Percentiles rank a stretch among this genome's conserved stretches.
These are phyloP conservation scores for Atherinosoma microstoma DNA, from an alignment of 2,797 vertebrate genomes.

Conservation along the genomic window DNA sequence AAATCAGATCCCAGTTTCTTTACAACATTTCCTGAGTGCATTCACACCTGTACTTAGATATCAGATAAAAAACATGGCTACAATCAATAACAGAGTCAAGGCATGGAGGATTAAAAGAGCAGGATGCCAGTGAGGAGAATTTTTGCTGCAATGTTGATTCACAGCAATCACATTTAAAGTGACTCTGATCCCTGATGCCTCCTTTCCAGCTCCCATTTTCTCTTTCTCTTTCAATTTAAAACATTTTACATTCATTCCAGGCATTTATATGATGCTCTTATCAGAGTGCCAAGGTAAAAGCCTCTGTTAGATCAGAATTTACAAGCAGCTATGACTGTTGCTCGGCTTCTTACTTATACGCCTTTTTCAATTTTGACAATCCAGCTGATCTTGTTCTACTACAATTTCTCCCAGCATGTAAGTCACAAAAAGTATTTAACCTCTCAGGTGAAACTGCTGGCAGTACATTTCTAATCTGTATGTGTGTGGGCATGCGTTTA, in stretches of 20 bases:
- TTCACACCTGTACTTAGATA: neutral
- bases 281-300: slow-evolving; percentile 28
- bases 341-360: slow-evolving; percentile 1
- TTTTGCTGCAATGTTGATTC: slow-evolving; percentile 29
- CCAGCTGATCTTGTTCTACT: slow-evolving; percentile 9
- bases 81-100: slow-evolving; percentile 16
- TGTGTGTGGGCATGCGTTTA: neutral
- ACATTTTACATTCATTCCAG: slow-evolving; percentile 36
- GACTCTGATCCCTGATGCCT: slow-evolving; percentile 20
- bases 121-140: slow-evolving; percentile 6
- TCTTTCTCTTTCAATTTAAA: slow-evolving; percentile 18
- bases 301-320: slow-evolving; percentile 36
- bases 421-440: slow-evolving; percentile 40
- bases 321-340: slow-evolving; percentile 9
- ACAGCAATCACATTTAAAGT: slow-evolving; percentile 31
- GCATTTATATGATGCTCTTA: slow-evolving; percentile 5
- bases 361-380: neutral
- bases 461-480: neutral
- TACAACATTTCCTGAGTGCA: neutral
- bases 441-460: slow-evolving; percentile 21
- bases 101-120: slow-evolving; percentile 6
- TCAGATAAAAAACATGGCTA: neutral
- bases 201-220: slow-evolving; percentile 1
- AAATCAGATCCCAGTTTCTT: neutral
- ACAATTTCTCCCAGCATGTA: slow-evolving; percentile 18